Base-by-base conservation (phyloP, 2,113 vertebrate genomes). In the Myocastor coypus region DNA sequence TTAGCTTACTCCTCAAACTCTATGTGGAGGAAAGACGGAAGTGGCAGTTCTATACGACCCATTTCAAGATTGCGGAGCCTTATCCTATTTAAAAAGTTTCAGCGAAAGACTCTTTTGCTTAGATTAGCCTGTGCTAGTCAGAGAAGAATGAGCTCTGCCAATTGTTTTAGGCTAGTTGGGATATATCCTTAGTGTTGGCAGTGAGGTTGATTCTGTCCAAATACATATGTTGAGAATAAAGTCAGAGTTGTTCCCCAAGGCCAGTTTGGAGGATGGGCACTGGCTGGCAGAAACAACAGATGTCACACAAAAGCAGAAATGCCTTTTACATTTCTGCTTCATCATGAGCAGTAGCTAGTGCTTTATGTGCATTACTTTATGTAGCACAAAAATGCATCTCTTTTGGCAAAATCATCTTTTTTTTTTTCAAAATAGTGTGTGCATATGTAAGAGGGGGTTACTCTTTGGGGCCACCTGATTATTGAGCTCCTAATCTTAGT, bases 1-100 rank as follows among this genome's bases (percentile, higher is more conserved):
- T 75, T 83, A 64, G 37, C 80, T 84, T 89, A 22, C n/a, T 91
- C 88, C 32, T 91, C 52, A 94, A 28, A 83, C 19, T 90, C 90
- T n/a, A 22, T 13, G 28, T 87, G 37, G 24, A 92, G 28, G 61
- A 20, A 87, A 87, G 28, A 87, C 32, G 32, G 24, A 16, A 85
- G 83, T 59, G 82, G 26, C 24, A 71, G 0, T 84, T 90, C 14
- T 40, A n/a, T 30, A 17, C 57, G 50, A 42, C 14, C 1, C 16
- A 17, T 7, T 94, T 87, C 52, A 77, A 83, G n/a, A n/a, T 61
- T 93, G 52, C 78, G 20, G 37, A 68, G 2, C 2, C 24, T 73
- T 95, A 34, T 20, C 78, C 16, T 87, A 50, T 89, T 10, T 26
- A 46, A 17, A 73, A 89, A 86, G 13, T 69, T 40, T 46, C 55